Evolutionary conservation across 2,113 vertebrate species (phyloP).

Genomic region (Antigone vipio): DNA sequence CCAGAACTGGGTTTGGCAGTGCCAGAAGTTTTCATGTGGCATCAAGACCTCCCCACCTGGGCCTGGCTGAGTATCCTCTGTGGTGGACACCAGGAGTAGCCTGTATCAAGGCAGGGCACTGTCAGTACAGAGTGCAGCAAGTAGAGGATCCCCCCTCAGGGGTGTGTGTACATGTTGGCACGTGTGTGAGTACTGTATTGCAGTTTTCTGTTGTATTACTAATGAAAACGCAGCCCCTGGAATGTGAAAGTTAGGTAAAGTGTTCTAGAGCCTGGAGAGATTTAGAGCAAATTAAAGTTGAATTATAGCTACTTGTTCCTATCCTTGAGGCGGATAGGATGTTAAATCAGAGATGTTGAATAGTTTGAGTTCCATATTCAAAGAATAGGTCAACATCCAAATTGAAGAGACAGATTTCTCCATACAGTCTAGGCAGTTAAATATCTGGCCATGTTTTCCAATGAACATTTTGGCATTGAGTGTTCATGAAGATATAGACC

Average conservation of each 20-base stretch:
- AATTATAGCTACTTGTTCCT: not conserved
- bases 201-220: not conserved
- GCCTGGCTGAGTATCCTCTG: not conserved
- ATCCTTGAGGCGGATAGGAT: not conserved
- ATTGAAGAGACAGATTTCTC: not conserved
- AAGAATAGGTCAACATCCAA: not conserved
- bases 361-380: not conserved
- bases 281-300: not conserved
- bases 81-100: not conserved
- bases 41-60: not conserved
- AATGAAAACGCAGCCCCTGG: not conserved
- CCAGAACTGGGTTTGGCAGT: not conserved
- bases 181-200: too few species aligned
- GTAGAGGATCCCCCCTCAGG: fast-evolving
- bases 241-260: not conserved
- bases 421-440: not conserved
- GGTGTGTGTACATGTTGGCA: not conserved
- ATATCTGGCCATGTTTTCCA: not conserved
- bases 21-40: not conserved
- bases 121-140: not conserved
- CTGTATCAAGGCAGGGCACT: not conserved
- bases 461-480: not conserved
- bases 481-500: not conserved
- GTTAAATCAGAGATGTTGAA: not conserved
- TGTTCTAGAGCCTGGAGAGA: not conserved